These are phyloP conservation scores for Etia nguti DNA, from an alignment of 2,113 vertebrate genomes.

Conservation along the genomic window DNA sequence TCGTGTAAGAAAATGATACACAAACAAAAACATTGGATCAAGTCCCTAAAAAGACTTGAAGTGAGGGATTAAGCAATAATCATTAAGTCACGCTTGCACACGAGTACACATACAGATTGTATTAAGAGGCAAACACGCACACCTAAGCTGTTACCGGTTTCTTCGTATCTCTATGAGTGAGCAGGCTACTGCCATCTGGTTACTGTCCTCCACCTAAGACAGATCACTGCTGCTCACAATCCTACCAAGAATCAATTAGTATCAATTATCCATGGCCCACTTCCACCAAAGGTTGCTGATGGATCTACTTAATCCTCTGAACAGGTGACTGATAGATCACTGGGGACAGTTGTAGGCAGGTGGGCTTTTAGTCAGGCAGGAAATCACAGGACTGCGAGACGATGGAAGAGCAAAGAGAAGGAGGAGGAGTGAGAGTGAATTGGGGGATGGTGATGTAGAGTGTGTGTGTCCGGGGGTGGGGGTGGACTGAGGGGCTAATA, in stretches of 20 bases:
- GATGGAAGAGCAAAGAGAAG: background rate
- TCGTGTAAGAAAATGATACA: background rate
- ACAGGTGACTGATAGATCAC: slow-evolving; percentile 50
- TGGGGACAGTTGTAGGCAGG: background rate
- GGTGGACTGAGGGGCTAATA: background rate
- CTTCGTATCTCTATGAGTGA: slow-evolving; percentile 3
- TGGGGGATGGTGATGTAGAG: background rate
- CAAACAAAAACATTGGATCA: background rate
- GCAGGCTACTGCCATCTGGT: slow-evolving; percentile 59
- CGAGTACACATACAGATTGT: background rate
- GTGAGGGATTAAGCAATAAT: background rate
- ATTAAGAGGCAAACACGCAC: background rate
- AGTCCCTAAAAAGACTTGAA: background rate
- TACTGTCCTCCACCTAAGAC: slow-evolving; percentile 43
- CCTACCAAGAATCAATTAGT: slow-evolving; percentile 46
- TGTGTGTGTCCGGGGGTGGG: rapidly evolving
- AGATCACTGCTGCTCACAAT: slow-evolving; percentile 48
- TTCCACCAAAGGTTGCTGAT: slow-evolving; percentile 21
- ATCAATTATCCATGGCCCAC: slow-evolving; percentile 49
- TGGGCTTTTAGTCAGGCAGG: background rate
- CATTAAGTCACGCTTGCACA: background rate
- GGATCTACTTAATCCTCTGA: slow-evolving; percentile 10
- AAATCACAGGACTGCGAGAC: background rate
- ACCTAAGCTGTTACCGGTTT: background rate
- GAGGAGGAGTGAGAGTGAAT: background rate